phyloP scores from a whole-genome alignment of 2,113 vertebrate genomes.

The Sula dactylatra region DNA sequence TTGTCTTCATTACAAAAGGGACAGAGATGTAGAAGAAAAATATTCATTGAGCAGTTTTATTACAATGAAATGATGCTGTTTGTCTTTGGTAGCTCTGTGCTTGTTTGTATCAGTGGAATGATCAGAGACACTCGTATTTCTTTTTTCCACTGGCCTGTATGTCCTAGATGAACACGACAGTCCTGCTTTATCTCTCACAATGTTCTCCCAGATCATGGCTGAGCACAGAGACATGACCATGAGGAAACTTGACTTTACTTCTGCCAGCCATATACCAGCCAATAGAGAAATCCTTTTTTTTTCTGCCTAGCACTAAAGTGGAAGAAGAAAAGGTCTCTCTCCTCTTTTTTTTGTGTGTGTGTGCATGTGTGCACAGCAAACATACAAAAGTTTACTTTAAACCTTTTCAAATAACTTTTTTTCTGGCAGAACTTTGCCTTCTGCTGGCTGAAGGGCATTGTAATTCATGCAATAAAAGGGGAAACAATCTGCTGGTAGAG shows the following conservation, averaged over 20 bases:
- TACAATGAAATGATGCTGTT: neutral
- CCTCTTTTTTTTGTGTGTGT: neutral
- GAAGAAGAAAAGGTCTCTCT: constrained; percentile 10
- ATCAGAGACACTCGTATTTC: neutral
- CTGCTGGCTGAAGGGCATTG: constrained; percentile 57
- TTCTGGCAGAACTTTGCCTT: constrained; percentile 48
- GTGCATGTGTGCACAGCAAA: neutral
- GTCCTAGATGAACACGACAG: neutral
- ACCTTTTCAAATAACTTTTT: constrained; percentile 43
- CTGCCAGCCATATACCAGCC: neutral
- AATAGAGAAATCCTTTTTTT: constrained; percentile 23
- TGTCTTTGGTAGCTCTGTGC: neutral
- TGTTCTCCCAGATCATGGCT: neutral
- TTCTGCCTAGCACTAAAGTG: neutral
- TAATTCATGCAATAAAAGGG: constrained; percentile 37
- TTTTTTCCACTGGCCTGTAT: neutral
- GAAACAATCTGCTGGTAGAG: constrained; percentile 23
- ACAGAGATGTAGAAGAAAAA: neutral
- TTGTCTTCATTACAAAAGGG: neutral
- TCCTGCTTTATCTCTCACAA: neutral
- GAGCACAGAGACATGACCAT: neutral
- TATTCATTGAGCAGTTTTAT: neutral
- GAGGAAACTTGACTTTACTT: constrained; percentile 24
- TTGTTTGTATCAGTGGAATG: neutral
- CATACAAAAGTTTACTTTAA: constrained; percentile 25